Conservation (phyloP, 1,140 invertebrate species). For the Drosophila nebulosa region DNA sequence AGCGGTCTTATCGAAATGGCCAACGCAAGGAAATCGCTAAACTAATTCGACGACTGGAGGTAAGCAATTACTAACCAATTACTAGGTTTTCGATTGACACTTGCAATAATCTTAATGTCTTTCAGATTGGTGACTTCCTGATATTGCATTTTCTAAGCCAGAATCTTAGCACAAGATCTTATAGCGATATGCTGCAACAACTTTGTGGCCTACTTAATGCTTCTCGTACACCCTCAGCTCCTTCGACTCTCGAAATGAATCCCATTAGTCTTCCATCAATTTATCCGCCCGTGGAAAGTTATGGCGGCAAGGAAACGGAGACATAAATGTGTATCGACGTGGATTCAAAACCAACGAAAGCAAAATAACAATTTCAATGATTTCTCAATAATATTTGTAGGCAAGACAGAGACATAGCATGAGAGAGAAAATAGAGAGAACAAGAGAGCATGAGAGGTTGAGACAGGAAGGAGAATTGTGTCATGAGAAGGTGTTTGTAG, state of each 20-base stretch:
- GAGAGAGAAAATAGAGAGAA: conserved; percentile 9
- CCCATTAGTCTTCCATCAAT: conserved; percentile 83
- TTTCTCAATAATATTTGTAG: conserved; percentile 75
- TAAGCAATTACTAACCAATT: conserved; percentile 65
- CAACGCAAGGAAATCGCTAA: conserved; percentile 86
- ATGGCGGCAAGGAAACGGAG: conserved; percentile 89
- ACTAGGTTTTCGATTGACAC: not conserved
- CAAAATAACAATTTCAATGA: conserved; percentile 75
- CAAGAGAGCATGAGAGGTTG: not conserved
- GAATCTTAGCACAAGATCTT: conserved; percentile 91
- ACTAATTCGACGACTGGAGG: conserved; percentile 90
- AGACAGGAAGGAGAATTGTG: not conserved
- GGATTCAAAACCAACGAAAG: not conserved
- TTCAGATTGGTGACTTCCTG: conserved; percentile 91
- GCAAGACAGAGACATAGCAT: conserved; percentile 31
- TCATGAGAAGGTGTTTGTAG: conserved; percentile 16
- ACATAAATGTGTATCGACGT: conserved; percentile 82
- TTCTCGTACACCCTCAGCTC: conserved; percentile 89
- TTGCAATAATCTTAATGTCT: conserved; percentile 29
- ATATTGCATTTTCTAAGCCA: conserved; percentile 91
- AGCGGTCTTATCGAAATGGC: conserved; percentile 88
- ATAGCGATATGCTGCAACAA: conserved; percentile 88
- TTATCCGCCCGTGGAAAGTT: conserved; percentile 89
- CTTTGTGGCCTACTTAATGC: conserved; percentile 84
- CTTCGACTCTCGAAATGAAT: conserved; percentile 91